Evolutionary conservation across 2,797 vertebrate genomes (phyloP).

Genomic region (Orestias chungarensis): DNA sequence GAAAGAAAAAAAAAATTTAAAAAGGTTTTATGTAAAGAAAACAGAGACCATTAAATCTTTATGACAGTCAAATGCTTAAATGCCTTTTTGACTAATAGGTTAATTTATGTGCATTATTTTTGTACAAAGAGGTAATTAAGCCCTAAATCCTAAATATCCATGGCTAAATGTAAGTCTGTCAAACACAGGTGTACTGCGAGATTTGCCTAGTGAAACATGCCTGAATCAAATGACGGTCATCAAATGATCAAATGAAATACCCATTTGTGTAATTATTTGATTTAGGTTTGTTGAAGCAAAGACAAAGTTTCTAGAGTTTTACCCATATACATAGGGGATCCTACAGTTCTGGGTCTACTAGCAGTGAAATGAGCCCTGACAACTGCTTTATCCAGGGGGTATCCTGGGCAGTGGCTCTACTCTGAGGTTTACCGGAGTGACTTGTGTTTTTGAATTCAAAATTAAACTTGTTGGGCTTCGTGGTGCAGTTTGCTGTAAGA

Average conservation of each 20-base stretch:
- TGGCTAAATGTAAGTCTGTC: no score
- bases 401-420: background rate
- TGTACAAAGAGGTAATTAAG: background rate
- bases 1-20: background rate
- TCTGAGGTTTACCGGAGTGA: background rate
- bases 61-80: background rate
- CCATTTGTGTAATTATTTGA: background rate
- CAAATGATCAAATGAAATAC: no score
- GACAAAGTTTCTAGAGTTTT: background rate
- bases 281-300: background rate
- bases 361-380: no score
- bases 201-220: background rate
- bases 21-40: slow-evolving; percentile 12
- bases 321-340: background rate
- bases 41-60: slow-evolving; percentile 1
- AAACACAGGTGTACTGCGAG: background rate
- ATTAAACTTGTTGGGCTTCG: background rate
- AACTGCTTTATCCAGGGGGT: background rate
- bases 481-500: background rate
- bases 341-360: background rate
- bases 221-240: background rate
- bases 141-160: background rate
- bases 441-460: background rate
- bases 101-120: background rate
- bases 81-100: background rate